Base-by-base conservation (phyloP, 2,888 invertebrate genomes). In the Achlya flavicornis region DNA sequence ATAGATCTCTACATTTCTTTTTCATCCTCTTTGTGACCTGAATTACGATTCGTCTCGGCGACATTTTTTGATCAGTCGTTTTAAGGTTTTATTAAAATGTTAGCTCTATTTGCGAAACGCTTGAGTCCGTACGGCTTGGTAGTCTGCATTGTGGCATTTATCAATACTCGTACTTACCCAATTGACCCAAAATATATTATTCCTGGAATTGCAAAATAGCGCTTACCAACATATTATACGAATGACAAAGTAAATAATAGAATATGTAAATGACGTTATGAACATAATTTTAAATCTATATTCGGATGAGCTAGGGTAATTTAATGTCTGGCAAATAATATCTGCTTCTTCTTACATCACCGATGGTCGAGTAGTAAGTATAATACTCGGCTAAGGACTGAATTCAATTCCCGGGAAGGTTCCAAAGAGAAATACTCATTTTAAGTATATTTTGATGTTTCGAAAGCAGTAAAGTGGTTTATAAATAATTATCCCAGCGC, bases 181-280 rank as follows among this genome's bases (percentile, higher is more conserved):
- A n/a, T n/a, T 46, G 46, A 46, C 46, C 46, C n/a, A 14, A 46
- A 46, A 46, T 41, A 46, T 46, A n/a, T 46, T 46, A n/a, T 46
- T n/a, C 14, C 46, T 6, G 46, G 6, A 46, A 46, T n/a, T n/a
- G 46, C n/a, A 46, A 46, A 46, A 46, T 46, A 0, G 2, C 14
- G 14, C 10, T 41, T 8, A 12, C 41, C 41, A 1, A 35, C 10
- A 43, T 14, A 4, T 26, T 14, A 7, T 5, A 46, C 7, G n/a
- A n/a, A 14, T 1, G n/a, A n/a, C 10, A 2, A n/a, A 46, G n/a
- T 46, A 26, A 26, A 26, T 26, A 26, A 26, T 26, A 26, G 26
- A 26, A 26, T 26, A 46, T 46, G n/a, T 46, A 46, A 46, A 46
- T 46, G n/a, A 5, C 6, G 46, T 46, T 46, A 46, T 46, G 46